phyloP scores from a whole-genome alignment of 2,888 invertebrate genomes.

The Tridacna gigas region DNA sequence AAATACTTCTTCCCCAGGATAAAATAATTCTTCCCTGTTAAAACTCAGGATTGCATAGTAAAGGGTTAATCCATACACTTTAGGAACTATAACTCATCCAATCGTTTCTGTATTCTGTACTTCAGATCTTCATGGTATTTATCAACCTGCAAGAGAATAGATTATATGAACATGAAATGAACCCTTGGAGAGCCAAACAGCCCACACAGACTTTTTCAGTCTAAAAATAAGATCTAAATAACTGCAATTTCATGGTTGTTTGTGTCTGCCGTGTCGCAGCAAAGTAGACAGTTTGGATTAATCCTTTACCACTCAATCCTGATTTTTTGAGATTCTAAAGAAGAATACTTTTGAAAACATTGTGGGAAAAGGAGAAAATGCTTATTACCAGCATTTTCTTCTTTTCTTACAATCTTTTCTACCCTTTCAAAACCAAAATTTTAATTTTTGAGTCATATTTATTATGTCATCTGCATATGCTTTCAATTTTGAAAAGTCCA shows the following conservation, averaged over 20 bases:
- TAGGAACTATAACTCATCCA: slow-evolving; percentile 58
- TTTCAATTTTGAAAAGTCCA: too few relatives aligned
- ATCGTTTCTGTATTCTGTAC: slow-evolving; percentile 67
- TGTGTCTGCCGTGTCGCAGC: neutral
- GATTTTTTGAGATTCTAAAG: neutral
- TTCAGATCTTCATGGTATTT: slow-evolving; percentile 78
- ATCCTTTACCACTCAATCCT: neutral
- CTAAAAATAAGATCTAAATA: neutral
- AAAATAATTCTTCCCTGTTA: neutral
- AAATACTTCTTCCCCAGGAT: neutral
- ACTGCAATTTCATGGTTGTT: neutral
- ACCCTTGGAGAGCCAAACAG: too few relatives aligned
- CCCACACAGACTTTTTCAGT: too few relatives aligned
- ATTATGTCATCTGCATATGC: too few relatives aligned
- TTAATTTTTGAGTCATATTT: too few relatives aligned
- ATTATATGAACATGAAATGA: neutral
- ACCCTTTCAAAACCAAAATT: too few relatives aligned
- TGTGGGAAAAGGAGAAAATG: neutral
- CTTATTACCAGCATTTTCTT: too few relatives aligned
- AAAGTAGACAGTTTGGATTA: neutral
- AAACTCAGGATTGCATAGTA: neutral
- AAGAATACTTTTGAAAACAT: neutral
- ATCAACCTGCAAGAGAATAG: slow-evolving; percentile 74
- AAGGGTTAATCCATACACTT: too few relatives aligned
- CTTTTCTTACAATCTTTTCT: too few relatives aligned